Evolutionary conservation across 2,888 invertebrate genomes (phyloP), one percentile per base, ranked within the genome.

Genomic region (Eristalis intricaria): DNA sequence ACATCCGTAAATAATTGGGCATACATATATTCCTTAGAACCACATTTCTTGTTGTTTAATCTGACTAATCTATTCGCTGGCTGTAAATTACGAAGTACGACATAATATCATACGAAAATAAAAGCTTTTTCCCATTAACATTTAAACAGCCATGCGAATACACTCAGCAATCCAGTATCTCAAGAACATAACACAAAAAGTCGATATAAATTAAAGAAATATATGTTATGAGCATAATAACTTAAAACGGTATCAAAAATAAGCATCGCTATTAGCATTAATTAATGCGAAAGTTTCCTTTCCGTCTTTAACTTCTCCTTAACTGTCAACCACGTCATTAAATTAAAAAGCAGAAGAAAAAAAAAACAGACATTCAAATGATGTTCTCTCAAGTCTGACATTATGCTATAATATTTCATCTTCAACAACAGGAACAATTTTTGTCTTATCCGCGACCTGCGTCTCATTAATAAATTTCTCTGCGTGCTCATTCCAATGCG

Each of bases 341-440:
- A 82, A 77, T 32, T 81, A 76, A 81, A 50, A 50, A 50, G 50
- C 50, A 50, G 8, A 50, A 50, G 8, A 19, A 1, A n/a, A 43
- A 15, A 15, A 40, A 50, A 19, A 50, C 4, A 35, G 60, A 76
- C 32, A 81, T 77, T 65, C 77, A 82, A 82, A 76, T 65, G 32
- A 70, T 77, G 74, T 65, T 82, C 77, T 66, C 77, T 85, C 71
- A 69, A 75, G 66, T 70, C 58, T 63, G 78, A 78, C 74, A 86
- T 40, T 60, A 70, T 74, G 29, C 71, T 63, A 73, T 40, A 58
- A 82, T 73, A 73, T 80, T 65, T 80, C 74, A 71, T 71, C 43
- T 70, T 66, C 65, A 32, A 66, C 38, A 60, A 82, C n/a, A 63
- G 29, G 61, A 71, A 70, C 38, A 70, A 58, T 64, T 29, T 79